phyloP scores from a whole-genome alignment of 2,888 invertebrate genomes.

The Stenotaenia linearis region DNA sequence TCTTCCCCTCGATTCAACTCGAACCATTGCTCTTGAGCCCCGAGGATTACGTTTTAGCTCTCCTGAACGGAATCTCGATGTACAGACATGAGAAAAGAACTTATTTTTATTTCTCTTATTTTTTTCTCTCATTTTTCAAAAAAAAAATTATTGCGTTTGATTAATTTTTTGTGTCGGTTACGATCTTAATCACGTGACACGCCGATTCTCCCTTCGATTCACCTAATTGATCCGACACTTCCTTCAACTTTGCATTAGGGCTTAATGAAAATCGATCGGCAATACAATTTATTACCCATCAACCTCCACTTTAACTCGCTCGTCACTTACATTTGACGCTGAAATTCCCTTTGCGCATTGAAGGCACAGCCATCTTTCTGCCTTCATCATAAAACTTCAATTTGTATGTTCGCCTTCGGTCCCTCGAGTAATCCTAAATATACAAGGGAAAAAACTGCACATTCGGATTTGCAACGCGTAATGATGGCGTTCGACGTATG shows the following conservation, averaged over 20 bases:
- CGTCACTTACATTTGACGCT: conserved; percentile 14
- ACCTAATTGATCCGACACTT: conserved; percentile 10
- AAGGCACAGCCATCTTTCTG: background rate
- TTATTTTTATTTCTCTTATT: too few species aligned
- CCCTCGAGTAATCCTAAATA: background rate
- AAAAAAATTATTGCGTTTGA: background rate
- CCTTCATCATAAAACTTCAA: conserved; percentile 1
- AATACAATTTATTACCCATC: conserved; percentile 17
- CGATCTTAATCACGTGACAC: background rate
- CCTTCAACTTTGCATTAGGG: background rate
- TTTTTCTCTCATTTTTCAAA: background rate
- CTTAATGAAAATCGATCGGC: conserved; percentile 15
- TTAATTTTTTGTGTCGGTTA: background rate
- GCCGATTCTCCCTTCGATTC: background rate
- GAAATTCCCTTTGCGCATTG: background rate
- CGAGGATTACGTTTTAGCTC: conserved; percentile 16
- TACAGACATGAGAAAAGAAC: background rate
- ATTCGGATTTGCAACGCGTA: conserved; percentile 16
- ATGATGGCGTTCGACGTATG: background rate
- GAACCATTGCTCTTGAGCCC: conserved; percentile 12
- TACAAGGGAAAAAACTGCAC: background rate
- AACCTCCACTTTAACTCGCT: background rate
- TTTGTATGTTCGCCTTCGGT: background rate
- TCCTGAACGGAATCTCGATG: conserved; percentile 1
- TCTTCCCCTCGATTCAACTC: conserved; percentile 22